These are phyloP conservation scores for Acrobasis suavella DNA, from an alignment of 2,888 invertebrate species.

Conservation along the genomic window DNA sequence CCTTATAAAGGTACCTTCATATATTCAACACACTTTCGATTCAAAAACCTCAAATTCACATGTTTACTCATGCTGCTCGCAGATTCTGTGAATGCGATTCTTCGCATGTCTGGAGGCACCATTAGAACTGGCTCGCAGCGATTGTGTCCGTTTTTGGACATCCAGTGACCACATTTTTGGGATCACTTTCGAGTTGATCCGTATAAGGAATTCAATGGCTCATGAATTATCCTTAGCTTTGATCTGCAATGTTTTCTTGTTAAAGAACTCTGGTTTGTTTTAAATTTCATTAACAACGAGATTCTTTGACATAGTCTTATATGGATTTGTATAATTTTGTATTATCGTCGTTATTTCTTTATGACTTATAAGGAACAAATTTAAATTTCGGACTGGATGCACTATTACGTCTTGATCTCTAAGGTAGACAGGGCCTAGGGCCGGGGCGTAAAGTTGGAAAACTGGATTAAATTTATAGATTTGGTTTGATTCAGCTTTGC, in stretches of 20 bases:
- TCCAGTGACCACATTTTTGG: constrained; percentile 58
- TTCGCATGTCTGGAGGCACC: constrained; percentile 12
- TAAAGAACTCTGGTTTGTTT: constrained; percentile 19
- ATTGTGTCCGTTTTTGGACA: constrained; percentile 60
- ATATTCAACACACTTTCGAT: not conserved
- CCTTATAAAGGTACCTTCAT: not conserved
- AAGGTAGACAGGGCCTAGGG: no score
- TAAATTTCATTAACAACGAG: constrained; percentile 14
- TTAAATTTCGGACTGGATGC: no score
- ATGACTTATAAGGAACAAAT: not conserved
- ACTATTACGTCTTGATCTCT: no score
- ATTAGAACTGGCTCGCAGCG: constrained; percentile 65
- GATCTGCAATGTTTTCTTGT: constrained; percentile 24
- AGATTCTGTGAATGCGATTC: not conserved
- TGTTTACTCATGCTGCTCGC: not conserved
- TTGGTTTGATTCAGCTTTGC: no score
- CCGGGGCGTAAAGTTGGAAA: no score
- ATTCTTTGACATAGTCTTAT: constrained; percentile 13
- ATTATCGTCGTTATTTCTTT: constrained; percentile 25
- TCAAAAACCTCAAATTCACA: not conserved
- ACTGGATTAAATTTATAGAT: no score
- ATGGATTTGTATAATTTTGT: constrained; percentile 17
- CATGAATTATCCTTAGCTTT: constrained; percentile 73
- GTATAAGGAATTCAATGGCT: constrained; percentile 74
- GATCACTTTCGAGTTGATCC: constrained; percentile 71